Conservation (phyloP, 1,140 invertebrate genomes). For the Pseudomyrmex cubaensis region DNA sequence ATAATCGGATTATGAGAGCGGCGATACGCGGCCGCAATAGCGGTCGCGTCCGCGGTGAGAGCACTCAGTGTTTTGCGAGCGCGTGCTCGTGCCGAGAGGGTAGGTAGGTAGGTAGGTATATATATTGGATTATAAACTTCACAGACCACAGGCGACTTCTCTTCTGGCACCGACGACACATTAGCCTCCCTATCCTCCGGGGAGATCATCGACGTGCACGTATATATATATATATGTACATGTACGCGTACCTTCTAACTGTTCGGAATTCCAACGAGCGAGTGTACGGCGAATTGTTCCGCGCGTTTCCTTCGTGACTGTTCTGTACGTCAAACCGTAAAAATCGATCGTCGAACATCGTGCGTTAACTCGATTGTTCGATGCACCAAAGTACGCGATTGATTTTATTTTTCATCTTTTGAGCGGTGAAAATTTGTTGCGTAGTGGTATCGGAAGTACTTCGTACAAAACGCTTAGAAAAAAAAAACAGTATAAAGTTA, state of each 20-base stretch:
- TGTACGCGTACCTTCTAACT: slow-evolving; percentile 62
- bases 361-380: not conserved
- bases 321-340: slow-evolving; percentile 13
- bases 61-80: slow-evolving; percentile 81
- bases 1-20: slow-evolving; percentile 83
- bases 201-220: slow-evolving; percentile 66
- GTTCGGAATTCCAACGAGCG: slow-evolving; percentile 70
- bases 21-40: slow-evolving; percentile 80
- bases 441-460: not conserved
- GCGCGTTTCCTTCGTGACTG: slow-evolving; percentile 14
- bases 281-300: slow-evolving; percentile 15
- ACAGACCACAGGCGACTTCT: slow-evolving; percentile 78
- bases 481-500: too few relatives aligned
- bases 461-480: not conserved
- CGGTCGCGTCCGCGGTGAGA: slow-evolving; percentile 80
- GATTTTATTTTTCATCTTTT: slow-evolving; percentile 20
- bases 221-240: not conserved
- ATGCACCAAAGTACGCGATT: slow-evolving; percentile 7
- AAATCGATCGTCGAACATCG: slow-evolving; percentile 41
- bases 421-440: not conserved
- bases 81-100: slow-evolving; percentile 56
- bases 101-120: slow-evolving; percentile 64
- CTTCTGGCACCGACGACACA: slow-evolving; percentile 76
- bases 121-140: slow-evolving; percentile 85
- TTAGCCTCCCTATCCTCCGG: slow-evolving; percentile 76